A percentile compares a stretch with the other conserved stretches of the same genome.
phyloP scores from a whole-genome alignment of 2,888 invertebrate genomes.

The Hemithea aestivaria region DNA sequence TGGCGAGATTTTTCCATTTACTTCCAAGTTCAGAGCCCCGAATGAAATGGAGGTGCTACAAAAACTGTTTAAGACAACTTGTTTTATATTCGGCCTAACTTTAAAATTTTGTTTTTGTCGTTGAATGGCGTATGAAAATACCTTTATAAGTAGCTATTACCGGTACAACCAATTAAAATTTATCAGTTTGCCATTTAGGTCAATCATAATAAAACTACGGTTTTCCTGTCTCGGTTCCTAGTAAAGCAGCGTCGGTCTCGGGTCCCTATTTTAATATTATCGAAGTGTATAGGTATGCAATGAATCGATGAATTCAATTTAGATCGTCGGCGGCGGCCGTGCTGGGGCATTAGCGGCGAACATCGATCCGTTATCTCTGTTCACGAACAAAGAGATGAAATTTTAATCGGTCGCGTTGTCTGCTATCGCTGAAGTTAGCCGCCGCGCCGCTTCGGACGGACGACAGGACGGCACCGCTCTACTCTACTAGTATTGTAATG shows the following conservation, averaged over 20 bases:
- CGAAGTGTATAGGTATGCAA: conserved; percentile 22
- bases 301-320: conserved; percentile 59
- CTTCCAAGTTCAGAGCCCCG: conserved; percentile 2
- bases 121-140: no score
- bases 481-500: conserved; percentile 56
- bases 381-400: conserved; percentile 72
- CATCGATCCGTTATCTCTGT: conserved; percentile 66
- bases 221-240: conserved; percentile 25
- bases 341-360: conserved; percentile 54
- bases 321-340: conserved; percentile 46
- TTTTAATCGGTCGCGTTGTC: conserved; percentile 72
- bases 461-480: conserved; percentile 7
- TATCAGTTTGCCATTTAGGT: conserved; percentile 5
- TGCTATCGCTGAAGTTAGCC: conserved; percentile 58
- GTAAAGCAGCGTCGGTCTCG: conserved; percentile 10
- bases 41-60: neutral
- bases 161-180: conserved; percentile 10
- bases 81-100: no score
- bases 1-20: conserved; percentile 7
- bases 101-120: no score
- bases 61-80: conserved; percentile 2
- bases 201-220: conserved; percentile 14
- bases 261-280: conserved; percentile 19
- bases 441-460: conserved; percentile 50
- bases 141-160: no score